A percentile compares a stretch with the other conserved stretches of the same genome.
phyloP scores from a whole-genome alignment of 2,113 vertebrate species.

The Pardalotus punctatus region DNA sequence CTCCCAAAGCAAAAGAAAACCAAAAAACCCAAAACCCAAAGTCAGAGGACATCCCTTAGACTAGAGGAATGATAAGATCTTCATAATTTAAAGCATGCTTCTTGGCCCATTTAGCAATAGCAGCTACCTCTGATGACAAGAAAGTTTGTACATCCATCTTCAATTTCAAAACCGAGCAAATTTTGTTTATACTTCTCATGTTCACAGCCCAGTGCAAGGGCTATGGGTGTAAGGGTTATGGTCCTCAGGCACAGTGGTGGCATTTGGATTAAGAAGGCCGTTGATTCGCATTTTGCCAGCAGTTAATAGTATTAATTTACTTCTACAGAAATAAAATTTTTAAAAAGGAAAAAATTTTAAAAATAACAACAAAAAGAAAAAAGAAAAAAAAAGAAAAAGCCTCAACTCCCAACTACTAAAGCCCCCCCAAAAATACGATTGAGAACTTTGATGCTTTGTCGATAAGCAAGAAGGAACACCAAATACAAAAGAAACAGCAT shows the following conservation, averaged over 20 bases:
- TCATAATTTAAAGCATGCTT: neutral
- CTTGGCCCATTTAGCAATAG: neutral
- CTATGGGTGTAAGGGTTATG: neutral
- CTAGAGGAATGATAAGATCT: neutral
- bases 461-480: neutral
- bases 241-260: neutral
- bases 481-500: neutral
- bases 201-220: neutral
- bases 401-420: neutral
- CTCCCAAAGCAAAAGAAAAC: neutral
- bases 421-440: neutral
- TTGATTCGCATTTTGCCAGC: neutral
- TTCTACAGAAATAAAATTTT: neutral
- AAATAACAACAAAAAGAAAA: too few species aligned
- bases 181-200: neutral
- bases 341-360: too few species aligned
- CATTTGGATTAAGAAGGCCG: neutral
- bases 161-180: neutral
- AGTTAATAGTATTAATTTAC: neutral
- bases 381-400: neutral
- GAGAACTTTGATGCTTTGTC: neutral
- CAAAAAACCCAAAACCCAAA: neutral
- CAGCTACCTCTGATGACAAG: neutral
- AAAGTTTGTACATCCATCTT: neutral
- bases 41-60: neutral